Base-by-base conservation (phyloP, 2,888 invertebrate species). In the Chaetoderma sp. region DNA sequence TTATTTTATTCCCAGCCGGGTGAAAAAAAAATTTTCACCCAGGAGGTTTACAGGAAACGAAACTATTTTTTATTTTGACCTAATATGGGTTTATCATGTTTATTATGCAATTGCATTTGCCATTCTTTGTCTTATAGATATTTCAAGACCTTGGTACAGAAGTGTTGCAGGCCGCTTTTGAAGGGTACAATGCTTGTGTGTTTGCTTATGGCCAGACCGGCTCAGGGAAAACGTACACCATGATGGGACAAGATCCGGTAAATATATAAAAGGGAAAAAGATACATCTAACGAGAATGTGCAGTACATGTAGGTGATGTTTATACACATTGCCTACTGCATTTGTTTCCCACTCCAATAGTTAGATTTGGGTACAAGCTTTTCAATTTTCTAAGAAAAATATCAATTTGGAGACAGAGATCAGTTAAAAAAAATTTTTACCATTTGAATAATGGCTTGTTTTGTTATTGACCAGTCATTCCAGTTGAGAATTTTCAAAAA, bases 171-270 rank as follows among this genome's bases (percentile, higher is more conserved):
- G 90, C 90, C 32, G 87, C 92, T 10, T 88, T 89, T 63, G 88
- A 88, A 2, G 91, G 93, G 0, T 95, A 94, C 83, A 93, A 95
- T 87, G 93, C 94, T 4, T 95, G 95, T 85, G 93, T 95, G 49
- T 94, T 95, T 88, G 95, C 95, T 10, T 95, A 95, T 83, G 95
- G 95, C 0, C 95, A 95, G 88, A 95, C 95, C 1, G 94, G 95
- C 13, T 94, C 94, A 59, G 95, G 95, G 0, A 95, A 95, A 87
- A 95, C 95, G 0, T 93, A 91, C 79, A 95, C 95, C 0, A 95
- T 95, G 95, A 94, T 94, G 88, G 95, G 95, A 32, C 87, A 88
- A n/a, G n/a, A n/a, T n/a, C 88, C 87, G 73, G 90, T 90, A 72
- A 68, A 74, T 64, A n/a, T n/a, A n/a, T n/a, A n/a, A n/a, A n/a